phyloP scores from a whole-genome alignment of 2,113 vertebrate species.

The Balaeniceps rex region DNA sequence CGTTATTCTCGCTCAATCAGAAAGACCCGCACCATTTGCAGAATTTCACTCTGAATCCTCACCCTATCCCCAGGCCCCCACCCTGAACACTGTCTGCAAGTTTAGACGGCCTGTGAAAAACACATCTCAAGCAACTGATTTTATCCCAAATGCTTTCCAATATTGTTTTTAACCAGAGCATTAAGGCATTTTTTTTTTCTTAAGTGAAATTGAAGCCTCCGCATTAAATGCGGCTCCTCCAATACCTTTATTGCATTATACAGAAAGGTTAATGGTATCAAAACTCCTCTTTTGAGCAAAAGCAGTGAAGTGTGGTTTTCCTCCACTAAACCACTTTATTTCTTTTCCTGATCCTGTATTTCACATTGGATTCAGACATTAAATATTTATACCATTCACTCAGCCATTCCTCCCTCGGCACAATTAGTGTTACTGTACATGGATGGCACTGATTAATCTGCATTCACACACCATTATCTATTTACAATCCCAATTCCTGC shows the following conservation, averaged over 20 bases:
- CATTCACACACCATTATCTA: slow-evolving; percentile 41
- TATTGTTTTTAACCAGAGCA: neutral
- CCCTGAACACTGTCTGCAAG: accelerated
- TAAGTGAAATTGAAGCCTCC: neutral
- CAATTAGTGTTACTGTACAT: slow-evolving; percentile 32
- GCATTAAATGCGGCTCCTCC: neutral
- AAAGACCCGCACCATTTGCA: neutral
- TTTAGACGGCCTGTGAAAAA: neutral
- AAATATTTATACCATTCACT: slow-evolving; percentile 25
- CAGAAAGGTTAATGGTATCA: neutral
- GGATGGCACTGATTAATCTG: slow-evolving; percentile 26
- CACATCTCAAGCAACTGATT: neutral
- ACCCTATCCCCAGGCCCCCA: neutral
- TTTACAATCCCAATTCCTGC: slow-evolving; percentile 49
- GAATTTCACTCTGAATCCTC: neutral
- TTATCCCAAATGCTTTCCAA: neutral
- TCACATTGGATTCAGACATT: neutral
- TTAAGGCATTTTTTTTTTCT: neutral
- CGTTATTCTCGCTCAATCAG: accelerated
- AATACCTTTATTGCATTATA: neutral
- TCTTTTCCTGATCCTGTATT: neutral
- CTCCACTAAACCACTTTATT: neutral
- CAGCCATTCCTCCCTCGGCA: slow-evolving; percentile 3
- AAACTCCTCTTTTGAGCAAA: neutral
- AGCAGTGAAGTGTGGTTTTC: neutral